Conservation (phyloP, 2,797 vertebrate species). For the Acridotheres tristis region DNA sequence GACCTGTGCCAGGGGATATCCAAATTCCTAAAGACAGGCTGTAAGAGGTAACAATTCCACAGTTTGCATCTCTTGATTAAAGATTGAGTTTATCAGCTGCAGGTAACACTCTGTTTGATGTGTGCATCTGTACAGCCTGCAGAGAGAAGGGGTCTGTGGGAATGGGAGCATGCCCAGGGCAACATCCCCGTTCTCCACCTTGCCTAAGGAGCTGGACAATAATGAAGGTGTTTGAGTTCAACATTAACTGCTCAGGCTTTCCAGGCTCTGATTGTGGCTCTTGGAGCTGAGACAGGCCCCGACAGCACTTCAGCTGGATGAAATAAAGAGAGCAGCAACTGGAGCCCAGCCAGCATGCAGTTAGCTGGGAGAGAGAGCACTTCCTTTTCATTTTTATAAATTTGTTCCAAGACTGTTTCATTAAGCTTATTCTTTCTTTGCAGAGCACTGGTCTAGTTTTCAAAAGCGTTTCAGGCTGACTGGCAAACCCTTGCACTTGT, state of each 20-base stretch:
- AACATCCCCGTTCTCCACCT: neutral
- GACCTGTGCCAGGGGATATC: neutral
- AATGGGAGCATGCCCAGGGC: neutral
- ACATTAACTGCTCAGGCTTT: neutral
- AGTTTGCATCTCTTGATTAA: neutral
- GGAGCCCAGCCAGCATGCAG: slow-evolving; percentile 32
- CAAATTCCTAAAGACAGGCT: neutral
- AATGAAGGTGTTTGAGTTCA: neutral
- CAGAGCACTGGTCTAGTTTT: neutral
- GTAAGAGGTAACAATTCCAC: neutral
- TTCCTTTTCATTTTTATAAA: slow-evolving; percentile 37
- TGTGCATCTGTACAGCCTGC: neutral
- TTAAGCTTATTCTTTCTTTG: slow-evolving; percentile 2
- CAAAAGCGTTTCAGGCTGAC: neutral
- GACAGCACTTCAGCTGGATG: slow-evolving; percentile 24
- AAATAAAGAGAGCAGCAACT: slow-evolving; percentile 40
- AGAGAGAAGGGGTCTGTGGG: neutral
- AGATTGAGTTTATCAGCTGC: neutral
- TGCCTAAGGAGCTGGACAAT: neutral
- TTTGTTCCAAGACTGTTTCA: slow-evolving; percentile 8
- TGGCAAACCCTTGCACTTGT: neutral
- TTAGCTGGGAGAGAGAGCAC: neutral
- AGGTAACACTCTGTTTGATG: neutral
- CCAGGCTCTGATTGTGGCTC: neutral
- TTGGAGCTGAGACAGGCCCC: slow-evolving; percentile 14